phyloP scores from a whole-genome alignment of 2,888 invertebrate species.

The Ernsta delagoae region DNA sequence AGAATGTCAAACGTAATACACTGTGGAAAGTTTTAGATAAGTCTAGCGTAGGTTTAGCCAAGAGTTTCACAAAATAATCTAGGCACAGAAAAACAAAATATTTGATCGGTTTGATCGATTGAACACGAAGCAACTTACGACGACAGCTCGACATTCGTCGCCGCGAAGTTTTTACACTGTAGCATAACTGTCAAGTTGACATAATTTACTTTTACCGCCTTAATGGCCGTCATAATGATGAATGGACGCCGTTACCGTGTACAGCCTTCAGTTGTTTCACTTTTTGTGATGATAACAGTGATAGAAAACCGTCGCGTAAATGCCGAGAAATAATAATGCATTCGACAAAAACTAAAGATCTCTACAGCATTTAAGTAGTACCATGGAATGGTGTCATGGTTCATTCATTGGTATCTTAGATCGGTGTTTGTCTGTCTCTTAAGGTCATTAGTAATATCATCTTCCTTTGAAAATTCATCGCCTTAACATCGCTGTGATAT shows the following conservation, averaged over 20 bases:
- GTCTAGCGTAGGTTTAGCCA: neutral
- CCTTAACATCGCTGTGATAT: no score
- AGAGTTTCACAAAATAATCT: neutral
- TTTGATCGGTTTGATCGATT: slow-evolving; percentile 1
- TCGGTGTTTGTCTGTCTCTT: no score
- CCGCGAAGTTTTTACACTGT: slow-evolving; percentile 20
- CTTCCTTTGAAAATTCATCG: no score
- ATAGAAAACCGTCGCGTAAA: neutral
- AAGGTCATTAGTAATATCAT: no score
- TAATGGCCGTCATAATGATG: slow-evolving; percentile 24
- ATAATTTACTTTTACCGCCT: slow-evolving; percentile 29
- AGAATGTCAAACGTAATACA: no score
- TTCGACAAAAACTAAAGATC: neutral
- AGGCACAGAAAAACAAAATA: neutral
- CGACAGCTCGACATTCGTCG: neutral
- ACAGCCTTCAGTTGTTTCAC: neutral
- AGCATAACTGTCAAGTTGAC: slow-evolving; percentile 32
- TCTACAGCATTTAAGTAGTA: no score
- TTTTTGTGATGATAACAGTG: slow-evolving; percentile 6
- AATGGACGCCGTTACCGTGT: slow-evolving; percentile 29
- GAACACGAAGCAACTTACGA: neutral
- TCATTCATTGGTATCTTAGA: no score
- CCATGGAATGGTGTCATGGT: no score
- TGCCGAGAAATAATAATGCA: neutral
- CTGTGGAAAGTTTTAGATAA: no score